Percentiles rank a stretch among this genome's conserved stretches.
These are phyloP conservation scores for Acromyrmex echinatior DNA, from an alignment of 1,140 invertebrate genomes.

Conservation along the genomic window DNA sequence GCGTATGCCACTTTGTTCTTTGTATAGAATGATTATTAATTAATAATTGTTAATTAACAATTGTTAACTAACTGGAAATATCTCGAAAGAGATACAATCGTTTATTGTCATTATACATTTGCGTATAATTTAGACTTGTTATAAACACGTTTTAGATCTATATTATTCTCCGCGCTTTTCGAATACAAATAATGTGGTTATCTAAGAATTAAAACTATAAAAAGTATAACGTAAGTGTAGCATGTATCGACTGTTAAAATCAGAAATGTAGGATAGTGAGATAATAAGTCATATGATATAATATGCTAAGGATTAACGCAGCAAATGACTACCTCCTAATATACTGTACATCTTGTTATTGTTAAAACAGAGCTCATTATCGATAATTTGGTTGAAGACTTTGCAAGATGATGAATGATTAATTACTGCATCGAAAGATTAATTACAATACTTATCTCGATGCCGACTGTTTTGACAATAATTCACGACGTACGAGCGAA, in stretches of 20 bases:
- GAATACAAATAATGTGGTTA: background rate
- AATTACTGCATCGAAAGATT: background rate
- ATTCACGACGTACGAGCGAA: slow-evolving; percentile 11
- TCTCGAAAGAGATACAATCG: background rate
- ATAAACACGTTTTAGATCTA: background rate
- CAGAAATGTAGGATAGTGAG: slow-evolving; percentile 34
- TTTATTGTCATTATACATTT: slow-evolving; percentile 1
- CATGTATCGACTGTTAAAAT: slow-evolving; percentile 8
- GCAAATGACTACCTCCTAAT: slow-evolving; percentile 41
- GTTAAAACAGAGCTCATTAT: slow-evolving; percentile 13
- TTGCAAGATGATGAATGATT: background rate
- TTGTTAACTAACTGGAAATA: background rate
- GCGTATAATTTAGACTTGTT: background rate
- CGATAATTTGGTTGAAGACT: background rate
- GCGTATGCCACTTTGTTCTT: background rate
- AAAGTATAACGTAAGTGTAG: background rate
- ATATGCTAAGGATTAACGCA: slow-evolving; percentile 52
- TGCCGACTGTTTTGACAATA: slow-evolving; percentile 21
- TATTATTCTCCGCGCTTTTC: background rate
- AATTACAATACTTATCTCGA: background rate
- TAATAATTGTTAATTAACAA: background rate
- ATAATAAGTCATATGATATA: slow-evolving; percentile 21
- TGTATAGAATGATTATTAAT: background rate
- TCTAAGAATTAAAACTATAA: slow-evolving; percentile 3
- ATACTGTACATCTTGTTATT: slow-evolving; percentile 35